Evolutionary conservation across 2,113 vertebrate species (phyloP).

Genomic region (Etia nguti): DNA sequence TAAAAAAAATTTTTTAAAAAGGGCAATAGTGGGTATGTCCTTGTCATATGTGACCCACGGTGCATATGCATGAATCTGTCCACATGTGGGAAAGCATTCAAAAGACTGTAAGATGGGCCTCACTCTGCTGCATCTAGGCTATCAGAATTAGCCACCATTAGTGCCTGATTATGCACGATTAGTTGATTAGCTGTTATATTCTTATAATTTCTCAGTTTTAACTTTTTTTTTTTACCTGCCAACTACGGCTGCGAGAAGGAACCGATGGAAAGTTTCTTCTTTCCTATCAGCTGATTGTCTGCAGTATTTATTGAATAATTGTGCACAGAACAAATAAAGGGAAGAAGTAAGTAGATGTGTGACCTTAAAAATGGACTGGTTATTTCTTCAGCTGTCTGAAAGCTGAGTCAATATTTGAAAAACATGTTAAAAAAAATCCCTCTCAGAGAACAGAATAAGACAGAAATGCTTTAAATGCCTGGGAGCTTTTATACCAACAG

Average conservation of each 20-base stretch:
- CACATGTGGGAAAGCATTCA: background rate
- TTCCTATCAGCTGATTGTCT: background rate
- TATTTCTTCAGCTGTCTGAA: background rate
- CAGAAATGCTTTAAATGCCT: background rate
- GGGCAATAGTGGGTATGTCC: background rate
- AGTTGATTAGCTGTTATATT: slow-evolving; percentile 28
- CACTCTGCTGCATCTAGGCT: slow-evolving; percentile 18
- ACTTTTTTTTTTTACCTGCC: slow-evolving; percentile 4
- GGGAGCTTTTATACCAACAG: background rate
- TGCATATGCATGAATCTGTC: background rate
- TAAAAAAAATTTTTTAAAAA: background rate
- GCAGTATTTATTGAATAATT: background rate
- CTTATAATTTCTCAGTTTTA: slow-evolving; percentile 25
- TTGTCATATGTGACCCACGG: background rate
- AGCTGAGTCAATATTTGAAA: slow-evolving; percentile 16
- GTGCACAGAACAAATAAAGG: background rate
- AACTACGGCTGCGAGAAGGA: background rate
- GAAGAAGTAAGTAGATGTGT: background rate
- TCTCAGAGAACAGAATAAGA: background rate
- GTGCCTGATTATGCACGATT: slow-evolving; percentile 49
- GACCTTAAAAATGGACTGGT: background rate
- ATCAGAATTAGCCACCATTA: slow-evolving; percentile 48
- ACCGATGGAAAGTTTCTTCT: background rate
- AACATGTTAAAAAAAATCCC: background rate
- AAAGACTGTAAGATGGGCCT: background rate